Base-by-base conservation (phyloP, 2,888 invertebrate genomes). In the Corbicula japonica region DNA sequence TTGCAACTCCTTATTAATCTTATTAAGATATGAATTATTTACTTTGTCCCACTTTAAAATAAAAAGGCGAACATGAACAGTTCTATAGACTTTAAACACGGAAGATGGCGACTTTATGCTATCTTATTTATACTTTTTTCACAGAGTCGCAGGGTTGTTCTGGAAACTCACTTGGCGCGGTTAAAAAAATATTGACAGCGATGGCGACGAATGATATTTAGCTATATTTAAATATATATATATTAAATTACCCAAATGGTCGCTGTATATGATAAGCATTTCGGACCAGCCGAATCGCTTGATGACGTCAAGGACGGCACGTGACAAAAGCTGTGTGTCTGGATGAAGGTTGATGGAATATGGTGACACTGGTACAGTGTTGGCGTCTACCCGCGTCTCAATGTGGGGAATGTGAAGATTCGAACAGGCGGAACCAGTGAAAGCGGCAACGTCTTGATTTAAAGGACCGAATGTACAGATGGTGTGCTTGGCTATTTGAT, bases 401-500 rank as follows among this genome's bases (percentile, higher is more conserved):
- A 98, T 95, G 90, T 97, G 97, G 0, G 98, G 98, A 80, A 98
- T 95, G 94, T 97, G 97, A 86, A 97, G 95, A 78, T 95, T 95
- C 92, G 97, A 96, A 86, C 97, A 96, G 83, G 97, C 95, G 41
- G 97, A 97, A 91, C 97, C 96, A 26, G 97, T 96, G 91, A 97
- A 96, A 69, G 95, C 95, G 23, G 97, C 95, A 0, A 96, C 94
- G 72, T 94, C 94, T 80, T 95, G 95, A 63, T 95, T 95, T 76
- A 95, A 95, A 0, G 98, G 98, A 0, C 98, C 98, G 89, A 98
- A 96, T 52, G 98, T 95, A 35, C 96, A 97, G n/a, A 96, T 96
- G 2, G 97, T 94, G 80, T 97, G 97, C 79, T 94, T 94, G 88
- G 96, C 95, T 30, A 92, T 76, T 77, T 91, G 91, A n/a, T 83